Evolutionary conservation across 2,113 vertebrate species (phyloP).

Genomic region (Theristicus caerulescens): DNA sequence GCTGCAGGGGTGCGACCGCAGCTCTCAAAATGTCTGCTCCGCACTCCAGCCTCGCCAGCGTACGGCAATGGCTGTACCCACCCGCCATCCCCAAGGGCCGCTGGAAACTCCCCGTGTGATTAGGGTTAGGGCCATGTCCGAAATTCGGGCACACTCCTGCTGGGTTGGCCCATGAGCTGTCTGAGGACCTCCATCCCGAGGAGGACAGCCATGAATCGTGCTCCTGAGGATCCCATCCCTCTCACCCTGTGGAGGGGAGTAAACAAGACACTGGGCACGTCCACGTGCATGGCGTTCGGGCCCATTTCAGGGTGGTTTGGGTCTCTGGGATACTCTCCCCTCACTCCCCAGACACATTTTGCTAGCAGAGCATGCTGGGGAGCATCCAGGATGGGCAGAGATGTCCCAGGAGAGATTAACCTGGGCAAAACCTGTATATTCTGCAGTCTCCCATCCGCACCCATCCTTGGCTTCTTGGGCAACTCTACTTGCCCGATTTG

Average conservation of each 20-base stretch:
- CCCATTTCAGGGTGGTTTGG: background rate
- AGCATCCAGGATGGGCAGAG: background rate
- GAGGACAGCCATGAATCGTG: fast-evolving
- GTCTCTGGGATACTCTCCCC: background rate
- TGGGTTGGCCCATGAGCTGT: background rate
- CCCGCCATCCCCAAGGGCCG: background rate
- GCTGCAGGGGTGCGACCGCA: fast-evolving
- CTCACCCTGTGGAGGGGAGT: background rate
- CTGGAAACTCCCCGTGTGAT: background rate
- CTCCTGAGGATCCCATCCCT: background rate
- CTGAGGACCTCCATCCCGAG: background rate
- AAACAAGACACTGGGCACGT: background rate
- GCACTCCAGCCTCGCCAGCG: fast-evolving
- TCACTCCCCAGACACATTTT: background rate
- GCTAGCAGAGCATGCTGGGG: background rate
- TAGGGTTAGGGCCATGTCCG: background rate
- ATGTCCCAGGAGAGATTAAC: background rate
- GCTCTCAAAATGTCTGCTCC: background rate
- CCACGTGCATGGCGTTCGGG: background rate
- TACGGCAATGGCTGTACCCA: background rate
- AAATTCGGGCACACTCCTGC: fast-evolving
- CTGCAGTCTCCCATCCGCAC: background rate
- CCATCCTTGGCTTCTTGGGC: background rate
- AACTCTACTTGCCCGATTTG: background rate
- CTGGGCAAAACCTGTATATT: background rate